phyloP scores from a whole-genome alignment of 2,797 vertebrate species.

The Chromis chromis region DNA sequence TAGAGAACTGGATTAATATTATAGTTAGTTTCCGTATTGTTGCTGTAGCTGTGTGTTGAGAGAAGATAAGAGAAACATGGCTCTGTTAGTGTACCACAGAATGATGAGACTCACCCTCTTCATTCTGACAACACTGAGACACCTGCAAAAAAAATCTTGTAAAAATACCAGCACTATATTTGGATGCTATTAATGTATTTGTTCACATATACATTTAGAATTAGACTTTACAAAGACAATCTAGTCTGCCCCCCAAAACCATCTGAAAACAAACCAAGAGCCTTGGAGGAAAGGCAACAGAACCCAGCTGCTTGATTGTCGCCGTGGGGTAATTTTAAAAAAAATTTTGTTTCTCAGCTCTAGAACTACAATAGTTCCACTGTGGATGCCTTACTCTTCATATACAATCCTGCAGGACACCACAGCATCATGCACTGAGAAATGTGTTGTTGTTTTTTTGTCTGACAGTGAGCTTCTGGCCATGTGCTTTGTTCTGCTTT shows the following conservation, averaged over 20 bases:
- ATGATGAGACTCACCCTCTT: conserved; percentile 29
- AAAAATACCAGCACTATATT: neutral
- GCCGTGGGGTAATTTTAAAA: conserved; percentile 45
- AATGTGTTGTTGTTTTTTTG: neutral
- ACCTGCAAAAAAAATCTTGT: neutral
- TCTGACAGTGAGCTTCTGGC: conserved; percentile 3
- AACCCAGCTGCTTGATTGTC: conserved; percentile 46
- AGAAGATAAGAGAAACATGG: conserved; percentile 54
- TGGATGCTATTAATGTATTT: neutral
- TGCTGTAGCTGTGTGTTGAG: conserved; percentile 48
- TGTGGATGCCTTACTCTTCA: neutral
- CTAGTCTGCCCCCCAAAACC: conserved; percentile 9
- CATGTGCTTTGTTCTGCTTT: conserved; percentile 18
- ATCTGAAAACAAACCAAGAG: conserved; percentile 56
- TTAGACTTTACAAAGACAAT: neutral
- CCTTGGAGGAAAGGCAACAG: conserved; percentile 47
- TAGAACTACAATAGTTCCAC: conserved; percentile 21
- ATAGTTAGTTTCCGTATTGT: conserved; percentile 35
- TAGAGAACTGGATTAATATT: conserved; percentile 55
- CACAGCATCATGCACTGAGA: neutral
- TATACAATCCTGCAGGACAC: neutral
- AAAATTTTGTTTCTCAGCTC: conserved; percentile 34
- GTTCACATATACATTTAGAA: no score
- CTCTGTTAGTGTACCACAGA: conserved; percentile 7
- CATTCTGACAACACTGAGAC: neutral